Base-by-base conservation (phyloP, 1,140 invertebrate species). In the Drosophila micromelanica region DNA sequence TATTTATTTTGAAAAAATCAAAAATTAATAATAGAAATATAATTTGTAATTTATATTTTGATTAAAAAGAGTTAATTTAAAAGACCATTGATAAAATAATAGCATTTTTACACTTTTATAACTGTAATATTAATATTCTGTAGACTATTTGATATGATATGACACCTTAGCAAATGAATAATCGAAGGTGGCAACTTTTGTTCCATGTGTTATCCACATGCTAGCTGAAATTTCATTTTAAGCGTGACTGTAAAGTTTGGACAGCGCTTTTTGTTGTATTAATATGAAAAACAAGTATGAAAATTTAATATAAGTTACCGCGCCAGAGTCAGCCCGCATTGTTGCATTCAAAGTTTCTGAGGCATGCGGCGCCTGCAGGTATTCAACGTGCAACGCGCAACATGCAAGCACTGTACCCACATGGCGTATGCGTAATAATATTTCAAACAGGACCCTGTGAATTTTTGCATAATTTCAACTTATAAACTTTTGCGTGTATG, bases 381-480 rank as follows among this genome's bases (percentile, higher is more conserved):
- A 67, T 49, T 76, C 80, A 57, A 40, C 57, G 49, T 49, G 61
- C 55, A 65, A 73, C 62, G 70, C 67, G 55, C 63, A 73, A 61
- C 64, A 73, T 73, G 71, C 64, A 37, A 40, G 43, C 56, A 15
- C 5, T 54, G 61, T 32, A 59, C 64, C 76, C 79, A 81, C 82
- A 70, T 76, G 82, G 48, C 78, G 82, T 87, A 87, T 87, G 76
- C 76, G 84, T 87, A 87, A 87, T 81, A 87, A 69, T 82, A 84
- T 82, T 82, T 73, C 57, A 61, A 61, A 55, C 37, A 12, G 49
- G 48, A 37, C 37, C 17, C 57, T 54, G 76, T 60, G 84, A 75
- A 63, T 82, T 87, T 86, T 86, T 89, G 82, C 82, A 87, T 87
- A 87, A 87, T 87, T 87, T 82, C 76, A 80, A 89, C 79, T 82